Base-by-base conservation (phyloP, 2,888 invertebrate genomes). In the Litoditis marina region DNA sequence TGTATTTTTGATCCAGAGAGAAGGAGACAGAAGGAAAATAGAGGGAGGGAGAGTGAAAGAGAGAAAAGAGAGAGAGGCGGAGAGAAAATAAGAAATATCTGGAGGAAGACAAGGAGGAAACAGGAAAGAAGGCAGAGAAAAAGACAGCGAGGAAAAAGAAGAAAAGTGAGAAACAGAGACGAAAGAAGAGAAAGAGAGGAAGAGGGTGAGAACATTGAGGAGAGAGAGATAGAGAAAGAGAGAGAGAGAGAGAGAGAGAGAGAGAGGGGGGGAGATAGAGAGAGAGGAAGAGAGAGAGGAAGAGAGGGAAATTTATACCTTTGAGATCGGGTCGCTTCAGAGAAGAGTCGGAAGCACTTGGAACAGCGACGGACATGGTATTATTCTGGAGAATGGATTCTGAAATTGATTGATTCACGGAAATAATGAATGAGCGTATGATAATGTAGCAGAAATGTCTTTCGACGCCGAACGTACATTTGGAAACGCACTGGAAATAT, bases 241-340 rank as follows among this genome's bases (percentile, higher is more conserved):
- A 42, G 42, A 42, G 11, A 42, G 42, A 42, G 42, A 42, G 42
- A 42, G 42, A 42, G 42, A 42, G 42, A 42, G 42, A 42, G 42
- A 42, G 42, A 6, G 42, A 42, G 42, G 19, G 42, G 19, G 42
- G 19, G 42, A 42, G 42, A 42, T 16, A 42, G 4, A 49, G 49
- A 49, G 49, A 49, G 49, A 49, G 19, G 25, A 27, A 16, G 49
- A 49, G 49, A 49, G 6, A 39, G 39, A 49, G 19, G 4, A 27
- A 49, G 4, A 7, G 22, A 49, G 4, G 19, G 4, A 42, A 42
- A 42, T 16, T 19, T 6, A 42, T n/a, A n/a, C n/a, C n/a, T n/a
- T n/a, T n/a, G n/a, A n/a, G n/a, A n/a, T n/a, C n/a, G n/a, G n/a
- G n/a, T n/a, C n/a, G n/a, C n/a, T n/a, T n/a, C n/a, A 39, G 39